A percentile compares a stretch with the other conserved stretches of the same genome.
phyloP scores from a whole-genome alignment of 2,888 invertebrate species.

The Clostera curtula region DNA sequence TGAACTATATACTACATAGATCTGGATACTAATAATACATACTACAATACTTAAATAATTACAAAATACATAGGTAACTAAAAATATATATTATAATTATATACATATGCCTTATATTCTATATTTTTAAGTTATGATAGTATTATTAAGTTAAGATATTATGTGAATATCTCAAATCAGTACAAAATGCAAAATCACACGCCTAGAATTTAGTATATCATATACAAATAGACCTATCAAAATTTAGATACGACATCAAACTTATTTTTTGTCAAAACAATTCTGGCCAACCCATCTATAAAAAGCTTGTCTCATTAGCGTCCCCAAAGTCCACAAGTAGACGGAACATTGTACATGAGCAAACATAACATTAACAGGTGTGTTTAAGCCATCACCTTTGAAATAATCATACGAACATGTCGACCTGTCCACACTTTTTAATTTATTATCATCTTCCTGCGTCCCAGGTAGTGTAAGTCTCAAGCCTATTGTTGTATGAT shows the following conservation, averaged over 20 bases:
- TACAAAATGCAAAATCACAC: no score
- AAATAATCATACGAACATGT: constrained; percentile 31
- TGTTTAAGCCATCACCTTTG: constrained; percentile 23
- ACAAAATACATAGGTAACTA: no score
- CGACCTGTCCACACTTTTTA: constrained; percentile 44
- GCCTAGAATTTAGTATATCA: no score
- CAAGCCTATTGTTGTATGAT: constrained; percentile 5
- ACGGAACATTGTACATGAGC: constrained; percentile 18
- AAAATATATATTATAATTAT: no score
- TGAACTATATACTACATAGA: no score
- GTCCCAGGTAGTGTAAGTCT: constrained; percentile 50
- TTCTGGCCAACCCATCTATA: constrained; percentile 8
- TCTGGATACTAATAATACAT: no score
- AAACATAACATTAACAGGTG: constrained; percentile 29
- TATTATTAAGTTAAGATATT: no score
- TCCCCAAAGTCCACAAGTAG: constrained; percentile 12
- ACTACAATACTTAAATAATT: no score
- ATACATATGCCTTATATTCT: no score
- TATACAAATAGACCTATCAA: no score
- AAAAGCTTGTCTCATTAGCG: constrained; percentile 15
- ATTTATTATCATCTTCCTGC: constrained; percentile 49
- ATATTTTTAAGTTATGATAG: no score
- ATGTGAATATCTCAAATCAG: no score
- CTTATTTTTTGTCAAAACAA: not conserved
- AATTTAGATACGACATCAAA: not conserved